phyloP scores from a whole-genome alignment of 2,797 vertebrate genomes.

The Tolypeutes matacus region DNA sequence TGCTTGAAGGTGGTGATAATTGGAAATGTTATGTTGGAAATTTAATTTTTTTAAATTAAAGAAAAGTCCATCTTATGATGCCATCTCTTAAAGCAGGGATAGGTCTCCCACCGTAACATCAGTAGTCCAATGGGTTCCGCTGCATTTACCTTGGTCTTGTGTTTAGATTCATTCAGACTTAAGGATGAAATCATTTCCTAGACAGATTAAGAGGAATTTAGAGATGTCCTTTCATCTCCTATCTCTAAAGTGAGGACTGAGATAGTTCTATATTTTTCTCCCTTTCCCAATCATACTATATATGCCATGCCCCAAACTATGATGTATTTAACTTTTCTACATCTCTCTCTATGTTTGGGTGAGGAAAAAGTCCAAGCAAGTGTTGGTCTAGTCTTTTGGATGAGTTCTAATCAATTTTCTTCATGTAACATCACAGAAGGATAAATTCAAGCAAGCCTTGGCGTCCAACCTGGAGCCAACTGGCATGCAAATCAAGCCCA shows the following conservation, averaged over 20 bases:
- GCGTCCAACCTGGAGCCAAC: background rate
- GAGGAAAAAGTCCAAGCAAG: background rate
- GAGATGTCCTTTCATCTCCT: background rate
- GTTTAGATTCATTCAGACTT: too few species aligned
- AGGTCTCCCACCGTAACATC: too few species aligned
- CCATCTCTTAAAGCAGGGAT: too few species aligned
- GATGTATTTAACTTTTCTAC: constrained; percentile 25
- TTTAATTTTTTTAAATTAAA: too few species aligned
- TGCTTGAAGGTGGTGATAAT: too few species aligned
- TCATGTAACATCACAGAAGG: background rate
- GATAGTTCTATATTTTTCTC: background rate
- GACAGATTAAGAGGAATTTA: background rate
- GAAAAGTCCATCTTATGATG: too few species aligned
- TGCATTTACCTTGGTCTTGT: too few species aligned
- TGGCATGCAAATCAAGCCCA: background rate
- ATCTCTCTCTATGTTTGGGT: background rate
- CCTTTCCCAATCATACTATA: background rate
- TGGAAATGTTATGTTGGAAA: too few species aligned
- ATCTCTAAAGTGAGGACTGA: background rate
- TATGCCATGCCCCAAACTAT: background rate
- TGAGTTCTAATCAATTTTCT: background rate
- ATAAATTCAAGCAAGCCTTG: background rate
- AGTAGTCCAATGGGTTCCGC: too few species aligned
- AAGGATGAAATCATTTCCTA: too few species aligned
- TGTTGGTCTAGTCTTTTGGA: background rate